phyloP scores from a whole-genome alignment of 2,113 vertebrate species.

The Burhinus oedicnemus region DNA sequence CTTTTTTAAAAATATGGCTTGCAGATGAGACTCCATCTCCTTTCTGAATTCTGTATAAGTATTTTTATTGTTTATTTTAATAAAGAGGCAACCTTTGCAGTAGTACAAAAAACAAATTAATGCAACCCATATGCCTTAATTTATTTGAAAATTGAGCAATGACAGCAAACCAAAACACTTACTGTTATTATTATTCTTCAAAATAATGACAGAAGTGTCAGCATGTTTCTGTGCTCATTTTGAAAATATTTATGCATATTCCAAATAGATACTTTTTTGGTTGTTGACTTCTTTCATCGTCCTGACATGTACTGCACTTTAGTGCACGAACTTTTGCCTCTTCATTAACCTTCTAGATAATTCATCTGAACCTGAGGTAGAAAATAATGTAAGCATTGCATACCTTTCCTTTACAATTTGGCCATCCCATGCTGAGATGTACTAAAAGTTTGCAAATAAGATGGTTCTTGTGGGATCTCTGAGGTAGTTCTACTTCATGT shows the following conservation, averaged over 20 bases:
- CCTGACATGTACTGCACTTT: not conserved
- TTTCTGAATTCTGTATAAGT: not conserved
- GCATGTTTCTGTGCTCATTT: not conserved
- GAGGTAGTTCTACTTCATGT: not conserved
- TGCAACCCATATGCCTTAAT: not conserved
- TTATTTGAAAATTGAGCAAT: slow-evolving; percentile 1
- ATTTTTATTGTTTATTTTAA: slow-evolving; percentile 7
- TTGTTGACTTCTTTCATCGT: not conserved
- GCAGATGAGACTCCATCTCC: not conserved
- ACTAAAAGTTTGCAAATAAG: not conserved
- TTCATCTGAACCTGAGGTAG: not conserved
- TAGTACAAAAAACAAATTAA: not conserved
- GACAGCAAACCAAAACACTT: not conserved
- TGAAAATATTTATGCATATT: not conserved
- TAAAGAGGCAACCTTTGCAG: not conserved
- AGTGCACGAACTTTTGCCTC: not conserved
- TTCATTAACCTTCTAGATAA: not conserved
- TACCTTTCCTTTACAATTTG: not conserved
- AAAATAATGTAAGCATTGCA: not conserved
- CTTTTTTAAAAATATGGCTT: not conserved
- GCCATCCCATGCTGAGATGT: not conserved
- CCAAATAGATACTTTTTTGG: not conserved
- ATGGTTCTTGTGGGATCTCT: not conserved
- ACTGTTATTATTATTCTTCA: not conserved
- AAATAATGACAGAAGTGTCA: not conserved